Percentiles rank a stretch among this genome's conserved stretches.
These are phyloP conservation scores for Leptinotarsa undecemlineata DNA, from an alignment of 1,140 invertebrate species.

Conservation along the genomic window DNA sequence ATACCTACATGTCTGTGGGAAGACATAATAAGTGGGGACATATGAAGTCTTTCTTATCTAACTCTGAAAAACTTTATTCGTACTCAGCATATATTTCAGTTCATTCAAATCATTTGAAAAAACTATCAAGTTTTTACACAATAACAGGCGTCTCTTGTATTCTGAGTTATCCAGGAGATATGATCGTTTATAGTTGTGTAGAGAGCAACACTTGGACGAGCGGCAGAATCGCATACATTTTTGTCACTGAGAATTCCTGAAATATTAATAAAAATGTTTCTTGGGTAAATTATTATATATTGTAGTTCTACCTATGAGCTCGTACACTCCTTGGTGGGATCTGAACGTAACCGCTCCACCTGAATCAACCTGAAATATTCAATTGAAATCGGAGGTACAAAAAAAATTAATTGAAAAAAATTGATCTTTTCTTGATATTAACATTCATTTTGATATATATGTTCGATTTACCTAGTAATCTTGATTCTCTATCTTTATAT, in stretches of 20 bases:
- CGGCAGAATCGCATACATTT: constrained; percentile 53
- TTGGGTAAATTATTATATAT: no score
- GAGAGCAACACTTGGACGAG: constrained; percentile 57
- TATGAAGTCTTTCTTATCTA: no score
- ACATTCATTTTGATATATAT: no score
- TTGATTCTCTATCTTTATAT: no score
- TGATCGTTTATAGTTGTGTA: constrained; percentile 66
- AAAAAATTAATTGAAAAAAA: no score
- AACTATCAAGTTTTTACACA: constrained; percentile 47
- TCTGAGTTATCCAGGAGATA: constrained; percentile 64
- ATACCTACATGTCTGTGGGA: no score
- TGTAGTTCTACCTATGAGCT: constrained; percentile 56
- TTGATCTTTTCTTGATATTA: no score
- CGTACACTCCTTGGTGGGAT: constrained; percentile 55
- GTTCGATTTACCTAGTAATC: no score
- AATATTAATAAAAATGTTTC: constrained; percentile 20
- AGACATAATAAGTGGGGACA: no score
- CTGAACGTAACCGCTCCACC: constrained; percentile 48
- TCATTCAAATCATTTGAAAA: not conserved
- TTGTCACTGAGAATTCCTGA: constrained; percentile 58
- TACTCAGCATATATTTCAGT: no score
- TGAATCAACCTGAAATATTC: constrained; percentile 35
- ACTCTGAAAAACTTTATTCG: no score
- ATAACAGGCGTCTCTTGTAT: constrained; percentile 62
- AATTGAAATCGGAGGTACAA: not conserved